Evolutionary conservation across 2,797 vertebrate species (phyloP).

Genomic region (Hipposideros larvatus): DNA sequence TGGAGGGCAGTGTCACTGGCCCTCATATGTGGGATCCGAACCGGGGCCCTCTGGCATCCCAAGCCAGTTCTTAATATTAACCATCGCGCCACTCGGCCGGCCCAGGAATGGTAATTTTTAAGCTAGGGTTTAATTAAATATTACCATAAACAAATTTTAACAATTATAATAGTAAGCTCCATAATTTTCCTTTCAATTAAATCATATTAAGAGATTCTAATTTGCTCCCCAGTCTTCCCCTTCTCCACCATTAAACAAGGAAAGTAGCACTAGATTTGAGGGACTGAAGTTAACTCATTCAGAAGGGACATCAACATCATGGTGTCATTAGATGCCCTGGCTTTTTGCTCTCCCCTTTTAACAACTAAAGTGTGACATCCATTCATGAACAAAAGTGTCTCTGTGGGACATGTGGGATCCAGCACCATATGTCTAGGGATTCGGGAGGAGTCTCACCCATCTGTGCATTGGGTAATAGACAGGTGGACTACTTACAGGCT

Average conservation of each 20-base stretch:
- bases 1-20: too few species aligned
- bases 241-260: background rate
- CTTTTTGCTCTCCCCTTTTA: background rate
- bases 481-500: background rate
- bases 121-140: background rate
- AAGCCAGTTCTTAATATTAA: too few species aligned
- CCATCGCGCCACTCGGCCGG: too few species aligned
- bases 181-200: background rate
- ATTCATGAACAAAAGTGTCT: background rate
- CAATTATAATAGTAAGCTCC: background rate
- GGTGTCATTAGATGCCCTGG: background rate
- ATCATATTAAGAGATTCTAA: background rate
- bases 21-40: too few species aligned
- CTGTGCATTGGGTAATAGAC: background rate
- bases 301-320: background rate
- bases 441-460: background rate
- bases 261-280: background rate
- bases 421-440: background rate
- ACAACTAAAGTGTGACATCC: background rate
- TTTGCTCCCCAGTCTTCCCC: background rate
- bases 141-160: background rate
- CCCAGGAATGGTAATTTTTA: background rate
- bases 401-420: background rate
- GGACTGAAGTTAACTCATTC: background rate
- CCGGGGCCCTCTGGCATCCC: too few species aligned